phyloP scores from a whole-genome alignment of 1,140 invertebrate species.

The Drosophila busckii region DNA sequence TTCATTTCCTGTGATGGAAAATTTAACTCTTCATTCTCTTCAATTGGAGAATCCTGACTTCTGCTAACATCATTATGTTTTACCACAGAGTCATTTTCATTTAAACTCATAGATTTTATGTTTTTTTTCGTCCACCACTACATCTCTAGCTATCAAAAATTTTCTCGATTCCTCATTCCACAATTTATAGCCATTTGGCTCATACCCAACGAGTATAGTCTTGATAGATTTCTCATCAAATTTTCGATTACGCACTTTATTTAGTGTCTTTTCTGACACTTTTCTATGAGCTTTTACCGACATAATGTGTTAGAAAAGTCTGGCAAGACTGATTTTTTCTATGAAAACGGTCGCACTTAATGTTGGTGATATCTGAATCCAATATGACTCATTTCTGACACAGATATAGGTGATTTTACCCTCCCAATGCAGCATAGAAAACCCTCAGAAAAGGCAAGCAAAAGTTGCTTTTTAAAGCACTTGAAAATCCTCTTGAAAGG shows the following conservation, averaged over 20 bases:
- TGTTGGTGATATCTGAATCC: too few relatives aligned
- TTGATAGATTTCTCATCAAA: conserved; percentile 78
- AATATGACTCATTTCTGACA: too few relatives aligned
- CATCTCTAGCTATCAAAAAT: conserved; percentile 71
- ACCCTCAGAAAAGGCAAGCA: too few relatives aligned
- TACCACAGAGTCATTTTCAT: conserved; percentile 18
- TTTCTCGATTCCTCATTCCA: conserved; percentile 67
- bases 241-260: conserved; percentile 76
- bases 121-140: conserved; percentile 77
- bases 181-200: conserved; percentile 79
- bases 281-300: too few relatives aligned
- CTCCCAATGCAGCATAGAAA: too few relatives aligned
- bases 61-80: conserved; percentile 4
- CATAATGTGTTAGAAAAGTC: too few relatives aligned
- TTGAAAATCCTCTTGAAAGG: too few relatives aligned
- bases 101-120: conserved; percentile 54
- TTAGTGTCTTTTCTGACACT: conserved; percentile 75
- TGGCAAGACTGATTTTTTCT: too few relatives aligned
- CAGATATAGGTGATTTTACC: too few relatives aligned
- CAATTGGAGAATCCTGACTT: conserved; percentile 12
- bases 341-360: too few relatives aligned
- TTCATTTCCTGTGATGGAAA: conserved; percentile 9
- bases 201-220: conserved; percentile 78
- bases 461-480: too few relatives aligned
- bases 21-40: conserved; percentile 12